Conservation (phyloP, 2,797 vertebrate genomes). For the Pseudochirops cupreus region DNA sequence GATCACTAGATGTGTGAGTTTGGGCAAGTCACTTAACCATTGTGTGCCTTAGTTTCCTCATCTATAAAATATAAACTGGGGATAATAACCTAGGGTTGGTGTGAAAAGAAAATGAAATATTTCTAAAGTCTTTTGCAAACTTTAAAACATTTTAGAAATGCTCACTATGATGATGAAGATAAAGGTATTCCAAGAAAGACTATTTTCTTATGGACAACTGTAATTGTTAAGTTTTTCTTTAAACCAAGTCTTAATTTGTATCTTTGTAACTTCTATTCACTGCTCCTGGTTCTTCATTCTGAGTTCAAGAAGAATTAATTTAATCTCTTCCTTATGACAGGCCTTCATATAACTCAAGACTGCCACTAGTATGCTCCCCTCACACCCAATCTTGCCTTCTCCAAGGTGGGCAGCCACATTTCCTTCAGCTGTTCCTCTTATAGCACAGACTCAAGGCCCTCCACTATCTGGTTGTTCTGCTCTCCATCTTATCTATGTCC, state of each 20-base stretch:
- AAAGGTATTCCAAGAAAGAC: not conserved
- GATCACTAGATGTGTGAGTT: not conserved
- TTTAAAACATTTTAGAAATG: not conserved
- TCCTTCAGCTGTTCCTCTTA: not conserved
- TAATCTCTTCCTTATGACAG: not conserved
- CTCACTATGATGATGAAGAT: not conserved
- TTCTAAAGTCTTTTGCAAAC: not conserved
- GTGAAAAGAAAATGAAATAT: not conserved
- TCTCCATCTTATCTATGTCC: not conserved
- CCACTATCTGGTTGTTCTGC: not conserved
- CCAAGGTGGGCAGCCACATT: not conserved
- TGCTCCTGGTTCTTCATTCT: not conserved
- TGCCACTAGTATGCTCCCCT: not conserved
- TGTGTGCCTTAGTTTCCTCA: not conserved
- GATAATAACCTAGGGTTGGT: not conserved
- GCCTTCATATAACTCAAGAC: not conserved
- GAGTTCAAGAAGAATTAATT: not conserved
- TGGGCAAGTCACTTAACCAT: not conserved
- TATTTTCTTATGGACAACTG: not conserved
- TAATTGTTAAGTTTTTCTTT: not conserved
- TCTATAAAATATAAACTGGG: not conserved
- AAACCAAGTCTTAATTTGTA: not conserved
- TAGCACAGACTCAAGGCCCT: not conserved
- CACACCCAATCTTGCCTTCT: not conserved
- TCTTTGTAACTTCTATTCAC: not conserved